A percentile compares a stretch with the other conserved stretches of the same genome.
Conservation (phyloP, 1,140 invertebrate species). For the Polyergus mexicanus region DNA sequence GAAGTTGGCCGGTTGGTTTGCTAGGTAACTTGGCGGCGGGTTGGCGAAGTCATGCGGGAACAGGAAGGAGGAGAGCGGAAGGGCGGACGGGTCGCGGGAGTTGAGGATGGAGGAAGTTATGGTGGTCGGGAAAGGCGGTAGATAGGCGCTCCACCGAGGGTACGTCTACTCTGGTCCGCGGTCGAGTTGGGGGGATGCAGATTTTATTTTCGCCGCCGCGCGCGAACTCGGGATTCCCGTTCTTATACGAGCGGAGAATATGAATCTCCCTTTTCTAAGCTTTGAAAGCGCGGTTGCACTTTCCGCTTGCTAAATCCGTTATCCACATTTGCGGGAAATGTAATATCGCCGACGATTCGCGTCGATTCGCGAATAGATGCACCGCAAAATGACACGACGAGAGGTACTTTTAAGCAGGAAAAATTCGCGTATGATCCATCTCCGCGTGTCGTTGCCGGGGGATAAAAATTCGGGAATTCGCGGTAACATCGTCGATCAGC, state of each 20-base stretch:
- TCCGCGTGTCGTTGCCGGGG: background rate
- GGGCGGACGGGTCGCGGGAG: constrained; percentile 36
- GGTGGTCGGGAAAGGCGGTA: constrained; percentile 42
- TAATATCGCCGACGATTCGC: constrained; percentile 48
- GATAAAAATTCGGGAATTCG: background rate
- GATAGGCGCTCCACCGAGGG: constrained; percentile 35
- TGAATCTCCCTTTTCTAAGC: constrained; percentile 66
- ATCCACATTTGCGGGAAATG: constrained; percentile 43
- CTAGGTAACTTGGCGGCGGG: constrained; percentile 43
- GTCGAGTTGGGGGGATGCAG: constrained; percentile 16
- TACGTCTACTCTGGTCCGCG: constrained; percentile 19
- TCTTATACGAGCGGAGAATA: constrained; percentile 58
- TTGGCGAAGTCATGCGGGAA: constrained; percentile 52
- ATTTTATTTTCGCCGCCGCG: constrained; percentile 72
- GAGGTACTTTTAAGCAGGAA: constrained; percentile 15
- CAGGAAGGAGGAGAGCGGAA: constrained; percentile 15
- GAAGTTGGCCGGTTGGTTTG: constrained; percentile 62
- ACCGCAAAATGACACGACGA: background rate
- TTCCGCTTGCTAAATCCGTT: constrained; percentile 29
- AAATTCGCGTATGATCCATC: constrained; percentile 35
- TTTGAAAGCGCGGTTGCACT: constrained; percentile 10
- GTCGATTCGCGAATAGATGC: constrained; percentile 32
- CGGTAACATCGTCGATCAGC: constrained; percentile 20
- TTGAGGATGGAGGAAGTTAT: constrained; percentile 63
- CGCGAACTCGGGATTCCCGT: constrained; percentile 42